Percentiles rank a stretch among this genome's conserved stretches.
phyloP scores from a whole-genome alignment of 2,888 invertebrate species.

The Tenthredo mesomela region DNA sequence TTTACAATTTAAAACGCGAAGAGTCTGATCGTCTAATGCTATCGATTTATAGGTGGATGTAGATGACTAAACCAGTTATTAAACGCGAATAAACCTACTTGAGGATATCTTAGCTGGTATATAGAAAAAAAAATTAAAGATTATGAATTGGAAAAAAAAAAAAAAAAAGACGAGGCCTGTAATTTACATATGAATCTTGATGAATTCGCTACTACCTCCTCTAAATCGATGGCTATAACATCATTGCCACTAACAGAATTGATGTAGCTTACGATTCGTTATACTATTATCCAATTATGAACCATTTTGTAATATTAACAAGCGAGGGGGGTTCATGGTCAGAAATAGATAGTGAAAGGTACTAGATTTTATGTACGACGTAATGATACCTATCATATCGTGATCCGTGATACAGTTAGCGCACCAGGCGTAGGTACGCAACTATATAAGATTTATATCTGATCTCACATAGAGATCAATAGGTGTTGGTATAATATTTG shows the following conservation, averaged over 20 bases:
- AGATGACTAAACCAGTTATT: background rate
- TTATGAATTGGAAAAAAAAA: background rate
- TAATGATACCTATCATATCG: constrained; percentile 48
- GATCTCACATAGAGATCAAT: background rate
- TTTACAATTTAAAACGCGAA: too few species aligned
- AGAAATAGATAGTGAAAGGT: constrained; percentile 48
- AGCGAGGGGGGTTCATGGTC: constrained; percentile 46
- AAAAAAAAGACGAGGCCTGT: background rate
- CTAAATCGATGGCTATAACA: constrained; percentile 22
- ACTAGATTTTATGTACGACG: constrained; percentile 35
- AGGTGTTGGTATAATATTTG: background rate
- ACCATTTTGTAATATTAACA: constrained; percentile 28
- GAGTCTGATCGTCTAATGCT: background rate
- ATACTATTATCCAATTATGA: constrained; percentile 34
- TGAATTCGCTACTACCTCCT: constrained; percentile 18
- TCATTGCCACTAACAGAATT: background rate
- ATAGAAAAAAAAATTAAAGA: background rate
- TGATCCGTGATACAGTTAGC: constrained; percentile 43
- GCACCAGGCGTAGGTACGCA: background rate
- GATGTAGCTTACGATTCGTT: constrained; percentile 21
- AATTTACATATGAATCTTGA: constrained; percentile 24
- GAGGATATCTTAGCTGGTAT: background rate
- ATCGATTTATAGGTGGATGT: background rate
- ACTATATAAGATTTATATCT: background rate
- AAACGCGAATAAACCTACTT: background rate